Evolutionary conservation across 1,140 invertebrate species (phyloP).

Genomic region (Bombus waltoni): DNA sequence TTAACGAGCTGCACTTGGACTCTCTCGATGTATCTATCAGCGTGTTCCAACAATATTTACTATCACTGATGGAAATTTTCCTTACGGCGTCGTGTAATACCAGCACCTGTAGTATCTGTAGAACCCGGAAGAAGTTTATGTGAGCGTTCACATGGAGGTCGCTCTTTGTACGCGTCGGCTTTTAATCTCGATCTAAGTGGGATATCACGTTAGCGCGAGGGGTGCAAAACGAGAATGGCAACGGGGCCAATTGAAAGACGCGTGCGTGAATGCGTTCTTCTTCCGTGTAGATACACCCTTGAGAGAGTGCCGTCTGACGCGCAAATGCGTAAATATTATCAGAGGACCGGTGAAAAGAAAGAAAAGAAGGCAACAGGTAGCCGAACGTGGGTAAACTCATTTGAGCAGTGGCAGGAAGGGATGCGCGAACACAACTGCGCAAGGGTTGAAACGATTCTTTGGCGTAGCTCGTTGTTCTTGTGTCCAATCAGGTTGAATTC

Average conservation of each 20-base stretch:
- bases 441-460: not conserved
- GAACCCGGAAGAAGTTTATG: not conserved
- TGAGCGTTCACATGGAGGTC: not conserved
- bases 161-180: constrained; percentile 3
- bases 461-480: not conserved
- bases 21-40: not conserved
- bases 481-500: not conserved
- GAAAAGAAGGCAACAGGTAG: constrained; percentile 52
- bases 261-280: constrained; percentile 3
- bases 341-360: not conserved
- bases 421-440: not conserved
- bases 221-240: not conserved
- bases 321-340: constrained; percentile 33
- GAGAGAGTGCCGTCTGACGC: not conserved
- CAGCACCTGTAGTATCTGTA: not conserved
- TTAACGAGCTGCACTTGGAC: too few species aligned
- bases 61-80: not conserved
- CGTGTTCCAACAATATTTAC: not conserved
- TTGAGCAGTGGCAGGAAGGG: not conserved
- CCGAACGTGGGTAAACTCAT: constrained; percentile 4
- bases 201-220: not conserved
- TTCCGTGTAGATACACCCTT: not conserved
- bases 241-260: constrained; percentile 6
- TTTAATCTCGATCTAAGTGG: constrained; percentile 32
- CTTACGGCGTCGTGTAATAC: not conserved